Evolutionary conservation across 30 jellyfish, hydroid and myxozoan genomes (phyloP).

Genomic region (Aurelia aurita): DNA sequence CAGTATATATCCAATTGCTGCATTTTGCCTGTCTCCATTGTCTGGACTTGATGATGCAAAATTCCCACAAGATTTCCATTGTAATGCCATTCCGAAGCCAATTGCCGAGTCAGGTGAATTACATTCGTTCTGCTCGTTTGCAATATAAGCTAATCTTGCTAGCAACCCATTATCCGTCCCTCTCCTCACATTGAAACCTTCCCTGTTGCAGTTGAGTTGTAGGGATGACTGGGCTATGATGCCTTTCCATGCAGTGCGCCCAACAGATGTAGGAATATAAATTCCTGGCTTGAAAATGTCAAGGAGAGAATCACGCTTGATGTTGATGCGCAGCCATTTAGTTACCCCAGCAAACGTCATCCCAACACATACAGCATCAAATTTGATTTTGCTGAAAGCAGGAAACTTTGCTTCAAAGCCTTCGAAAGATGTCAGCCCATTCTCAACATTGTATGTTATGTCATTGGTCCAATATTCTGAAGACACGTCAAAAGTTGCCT

Average conservation of each 20-base stretch:
- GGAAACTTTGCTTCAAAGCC: slow-evolving; percentile 41
- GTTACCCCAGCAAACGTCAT: not conserved
- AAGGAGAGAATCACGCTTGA: slow-evolving; percentile 2
- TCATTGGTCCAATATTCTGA: slow-evolving; percentile 19
- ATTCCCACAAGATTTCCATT: slow-evolving; percentile 27
- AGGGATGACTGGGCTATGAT: slow-evolving; percentile 1
- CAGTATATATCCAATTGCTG: slow-evolving; percentile 16
- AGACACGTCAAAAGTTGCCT: not conserved
- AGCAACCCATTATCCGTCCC: not conserved
- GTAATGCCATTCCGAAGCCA: not conserved
- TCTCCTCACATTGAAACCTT: slow-evolving; percentile 7
- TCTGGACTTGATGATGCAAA: slow-evolving; percentile 6
- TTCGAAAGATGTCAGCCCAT: slow-evolving; percentile 19
- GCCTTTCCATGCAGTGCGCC: slow-evolving; percentile 1
- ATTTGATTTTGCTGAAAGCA: not conserved
- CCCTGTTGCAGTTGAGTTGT: not conserved
- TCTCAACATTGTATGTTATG: slow-evolving; percentile 2
- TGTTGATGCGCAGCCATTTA: slow-evolving; percentile 9
- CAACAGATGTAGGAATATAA: not conserved
- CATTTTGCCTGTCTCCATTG: slow-evolving; percentile 11
- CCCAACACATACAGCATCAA: slow-evolving; percentile 27
- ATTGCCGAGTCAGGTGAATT: slow-evolving; percentile 4
- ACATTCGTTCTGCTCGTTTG: slow-evolving; percentile 18
- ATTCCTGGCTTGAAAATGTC: slow-evolving; percentile 3
- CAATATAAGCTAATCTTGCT: slow-evolving; percentile 10